phyloP scores from a whole-genome alignment of 2,113 vertebrate species.

The Pluvianellus socialis region DNA sequence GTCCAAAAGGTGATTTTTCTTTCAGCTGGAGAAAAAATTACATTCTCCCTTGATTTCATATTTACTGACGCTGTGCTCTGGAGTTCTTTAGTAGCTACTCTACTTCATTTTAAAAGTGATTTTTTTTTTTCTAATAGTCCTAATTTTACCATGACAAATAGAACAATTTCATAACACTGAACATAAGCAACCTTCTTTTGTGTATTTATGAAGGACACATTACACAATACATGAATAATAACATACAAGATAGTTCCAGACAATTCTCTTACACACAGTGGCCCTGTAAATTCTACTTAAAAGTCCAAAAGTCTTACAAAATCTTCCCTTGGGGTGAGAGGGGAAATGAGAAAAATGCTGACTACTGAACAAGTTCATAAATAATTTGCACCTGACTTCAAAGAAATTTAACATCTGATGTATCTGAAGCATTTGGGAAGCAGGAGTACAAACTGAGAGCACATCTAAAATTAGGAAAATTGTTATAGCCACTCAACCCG shows the following conservation, averaged over 20 bases:
- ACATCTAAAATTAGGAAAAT: background rate
- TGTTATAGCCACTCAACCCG: background rate
- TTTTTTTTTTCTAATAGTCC: background rate
- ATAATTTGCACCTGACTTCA: constrained; percentile 13
- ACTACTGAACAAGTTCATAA: background rate
- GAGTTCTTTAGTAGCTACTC: background rate
- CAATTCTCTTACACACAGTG: background rate
- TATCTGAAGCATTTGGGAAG: background rate
- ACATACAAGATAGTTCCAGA: background rate
- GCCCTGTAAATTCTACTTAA: background rate
- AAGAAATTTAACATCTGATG: background rate
- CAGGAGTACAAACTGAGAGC: background rate
- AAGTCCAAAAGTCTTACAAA: background rate
- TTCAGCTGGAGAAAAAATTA: background rate
- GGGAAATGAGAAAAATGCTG: background rate
- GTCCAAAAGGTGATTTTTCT: background rate
- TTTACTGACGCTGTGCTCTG: background rate
- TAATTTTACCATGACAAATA: background rate
- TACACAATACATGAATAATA: background rate
- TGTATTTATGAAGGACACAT: background rate
- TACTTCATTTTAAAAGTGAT: background rate
- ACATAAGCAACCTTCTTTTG: background rate
- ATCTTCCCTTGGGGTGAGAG: background rate
- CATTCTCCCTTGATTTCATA: background rate
- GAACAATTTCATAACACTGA: background rate